phyloP scores from a whole-genome alignment of 1,140 invertebrate genomes.

The Drosophila erecta region DNA sequence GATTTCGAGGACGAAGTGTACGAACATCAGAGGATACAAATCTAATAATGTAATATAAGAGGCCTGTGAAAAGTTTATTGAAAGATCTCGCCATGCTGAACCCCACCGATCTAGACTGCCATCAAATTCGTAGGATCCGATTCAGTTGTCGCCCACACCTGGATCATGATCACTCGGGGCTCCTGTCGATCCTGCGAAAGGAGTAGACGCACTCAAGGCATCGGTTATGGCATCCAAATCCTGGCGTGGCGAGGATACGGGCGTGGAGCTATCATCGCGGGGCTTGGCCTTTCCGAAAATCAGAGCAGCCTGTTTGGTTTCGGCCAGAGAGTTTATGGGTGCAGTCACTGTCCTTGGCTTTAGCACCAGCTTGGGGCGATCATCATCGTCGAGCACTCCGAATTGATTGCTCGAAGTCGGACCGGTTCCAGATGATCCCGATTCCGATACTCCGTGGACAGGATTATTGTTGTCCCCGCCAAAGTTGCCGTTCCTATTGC shows the following conservation, averaged over 20 bases:
- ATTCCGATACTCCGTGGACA: not conserved
- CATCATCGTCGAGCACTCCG: conserved; percentile 86
- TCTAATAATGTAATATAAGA: conserved; percentile 9
- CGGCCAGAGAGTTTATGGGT: conserved; percentile 93
- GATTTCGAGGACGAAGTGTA: not conserved
- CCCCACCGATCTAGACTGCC: not conserved
- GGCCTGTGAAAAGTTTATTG: conserved; percentile 4
- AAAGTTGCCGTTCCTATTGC: conserved; percentile 2
- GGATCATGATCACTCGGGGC: not conserved
- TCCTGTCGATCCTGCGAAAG: not conserved
- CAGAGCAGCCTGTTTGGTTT: conserved; percentile 90
- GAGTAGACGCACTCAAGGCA: not conserved
- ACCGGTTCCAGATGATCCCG: not conserved
- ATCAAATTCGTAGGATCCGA: not conserved
- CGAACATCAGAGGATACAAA: conserved; percentile 5
- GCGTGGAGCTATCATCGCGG: conserved; percentile 86
- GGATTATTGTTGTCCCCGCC: not conserved
- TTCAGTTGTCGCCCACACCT: conserved; percentile 4
- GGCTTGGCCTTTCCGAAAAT: conserved; percentile 95
- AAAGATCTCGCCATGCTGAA: not conserved
- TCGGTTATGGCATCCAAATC: not conserved
- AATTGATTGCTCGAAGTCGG: conserved; percentile 3
- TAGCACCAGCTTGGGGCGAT: conserved; percentile 92
- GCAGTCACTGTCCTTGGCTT: conserved; percentile 92
- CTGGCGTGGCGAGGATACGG: conserved; percentile 20